Conservation (phyloP, 2,888 invertebrate genomes). For the Argyresthia goedartella region DNA sequence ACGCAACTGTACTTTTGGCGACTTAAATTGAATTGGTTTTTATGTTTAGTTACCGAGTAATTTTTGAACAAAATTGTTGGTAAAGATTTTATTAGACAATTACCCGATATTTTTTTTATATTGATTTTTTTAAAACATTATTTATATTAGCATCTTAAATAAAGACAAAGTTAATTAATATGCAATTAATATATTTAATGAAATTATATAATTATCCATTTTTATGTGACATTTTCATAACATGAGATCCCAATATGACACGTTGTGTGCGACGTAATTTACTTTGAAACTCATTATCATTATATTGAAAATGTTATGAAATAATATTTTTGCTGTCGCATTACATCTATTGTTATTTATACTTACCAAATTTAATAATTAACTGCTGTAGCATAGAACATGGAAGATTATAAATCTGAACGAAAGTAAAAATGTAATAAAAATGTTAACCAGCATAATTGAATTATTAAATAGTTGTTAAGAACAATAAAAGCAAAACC, state of each 20-base stretch:
- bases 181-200: neutral
- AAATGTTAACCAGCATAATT: constrained; percentile 54
- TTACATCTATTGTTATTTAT: neutral
- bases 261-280: too few relatives aligned
- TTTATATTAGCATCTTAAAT: neutral
- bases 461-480: constrained; percentile 51
- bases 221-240: constrained; percentile 2
- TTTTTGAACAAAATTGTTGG: too few relatives aligned
- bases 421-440: neutral
- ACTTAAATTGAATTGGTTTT: too few relatives aligned
- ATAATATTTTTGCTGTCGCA: neutral
- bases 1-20: too few relatives aligned
- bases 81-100: too few relatives aligned
- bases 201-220: too few relatives aligned
- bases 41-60: too few relatives aligned
- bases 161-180: neutral
- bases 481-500: constrained; percentile 49
- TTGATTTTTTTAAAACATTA: neutral
- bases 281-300: too few relatives aligned
- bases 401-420: too few relatives aligned
- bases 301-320: neutral
- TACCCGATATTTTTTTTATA: neutral
- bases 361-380: neutral
- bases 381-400: neutral
- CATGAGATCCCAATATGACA: constrained; percentile 7